Conservation (phyloP, 2,113 vertebrate species). For the Grammomys surdaster region DNA sequence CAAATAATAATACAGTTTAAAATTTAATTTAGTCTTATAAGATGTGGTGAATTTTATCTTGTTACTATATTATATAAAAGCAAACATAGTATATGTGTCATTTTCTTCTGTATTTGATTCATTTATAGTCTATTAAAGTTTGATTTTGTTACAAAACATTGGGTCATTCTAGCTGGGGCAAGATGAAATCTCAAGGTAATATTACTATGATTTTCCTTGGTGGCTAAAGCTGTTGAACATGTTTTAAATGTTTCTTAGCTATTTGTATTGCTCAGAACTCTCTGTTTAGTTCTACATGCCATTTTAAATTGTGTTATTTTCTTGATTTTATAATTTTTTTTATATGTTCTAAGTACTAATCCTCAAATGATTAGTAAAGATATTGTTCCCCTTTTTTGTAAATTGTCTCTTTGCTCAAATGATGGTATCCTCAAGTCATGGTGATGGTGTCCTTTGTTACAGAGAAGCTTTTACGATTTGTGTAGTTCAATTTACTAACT, state of each 20-base stretch:
- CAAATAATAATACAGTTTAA: not conserved
- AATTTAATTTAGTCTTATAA: not conserved
- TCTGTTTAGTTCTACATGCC: not conserved
- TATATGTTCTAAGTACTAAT: not conserved
- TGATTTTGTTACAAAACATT: not conserved
- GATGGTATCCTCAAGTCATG: not conserved
- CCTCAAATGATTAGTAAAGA: not conserved
- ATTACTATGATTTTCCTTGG: not conserved
- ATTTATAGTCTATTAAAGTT: not conserved
- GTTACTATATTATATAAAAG: not conserved
- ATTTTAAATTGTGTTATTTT: not conserved
- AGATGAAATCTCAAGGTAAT: not conserved
- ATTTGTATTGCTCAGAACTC: not conserved
- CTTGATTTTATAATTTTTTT: not conserved
- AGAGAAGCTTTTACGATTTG: not conserved
- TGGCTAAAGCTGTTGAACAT: not conserved
- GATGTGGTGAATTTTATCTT: not conserved
- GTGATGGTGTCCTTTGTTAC: not conserved
- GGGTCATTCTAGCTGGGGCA: not conserved
- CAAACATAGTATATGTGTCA: not conserved
- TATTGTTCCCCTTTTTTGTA: not conserved
- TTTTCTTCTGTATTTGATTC: conserved; percentile 7
- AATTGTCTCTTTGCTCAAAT: not conserved
- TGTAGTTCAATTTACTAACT: not conserved
- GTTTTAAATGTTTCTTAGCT: not conserved